Conservation (phyloP, 2,888 invertebrate species). For the Polylopha cassiicola region DNA sequence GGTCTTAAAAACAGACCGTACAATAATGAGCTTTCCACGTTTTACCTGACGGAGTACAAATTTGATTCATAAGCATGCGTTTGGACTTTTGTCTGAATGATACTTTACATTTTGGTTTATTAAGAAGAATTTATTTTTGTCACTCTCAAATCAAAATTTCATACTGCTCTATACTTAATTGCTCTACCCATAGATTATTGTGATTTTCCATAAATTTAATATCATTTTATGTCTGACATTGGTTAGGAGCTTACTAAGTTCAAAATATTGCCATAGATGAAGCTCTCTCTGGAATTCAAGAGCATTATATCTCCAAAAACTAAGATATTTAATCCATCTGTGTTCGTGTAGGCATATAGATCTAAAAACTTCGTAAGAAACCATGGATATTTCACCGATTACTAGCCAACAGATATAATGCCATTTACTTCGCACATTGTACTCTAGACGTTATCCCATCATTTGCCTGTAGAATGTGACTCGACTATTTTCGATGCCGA, state of each 20-base stretch:
- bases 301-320: slow-evolving; percentile 9
- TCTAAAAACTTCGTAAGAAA: slow-evolving; percentile 4
- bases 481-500: background rate
- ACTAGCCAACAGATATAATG: slow-evolving; percentile 1
- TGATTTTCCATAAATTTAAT: no score
- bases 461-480: background rate
- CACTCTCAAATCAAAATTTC: background rate
- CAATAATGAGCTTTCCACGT: no score
- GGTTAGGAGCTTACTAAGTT: background rate
- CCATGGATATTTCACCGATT: slow-evolving; percentile 11
- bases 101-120: no score
- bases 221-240: background rate
- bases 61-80: no score
- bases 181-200: background rate
- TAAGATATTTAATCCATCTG: slow-evolving; percentile 5
- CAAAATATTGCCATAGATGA: background rate
- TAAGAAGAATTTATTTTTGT: no score
- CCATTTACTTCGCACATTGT: slow-evolving; percentile 2
- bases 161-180: background rate
- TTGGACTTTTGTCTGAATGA: no score
- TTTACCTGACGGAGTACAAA: no score
- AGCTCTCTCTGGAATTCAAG: background rate
- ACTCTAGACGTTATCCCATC: background rate
- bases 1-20: no score
- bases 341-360: slow-evolving; percentile 2